Conservation (phyloP, 2,797 vertebrate species). For the Amblyraja radiata region DNA sequence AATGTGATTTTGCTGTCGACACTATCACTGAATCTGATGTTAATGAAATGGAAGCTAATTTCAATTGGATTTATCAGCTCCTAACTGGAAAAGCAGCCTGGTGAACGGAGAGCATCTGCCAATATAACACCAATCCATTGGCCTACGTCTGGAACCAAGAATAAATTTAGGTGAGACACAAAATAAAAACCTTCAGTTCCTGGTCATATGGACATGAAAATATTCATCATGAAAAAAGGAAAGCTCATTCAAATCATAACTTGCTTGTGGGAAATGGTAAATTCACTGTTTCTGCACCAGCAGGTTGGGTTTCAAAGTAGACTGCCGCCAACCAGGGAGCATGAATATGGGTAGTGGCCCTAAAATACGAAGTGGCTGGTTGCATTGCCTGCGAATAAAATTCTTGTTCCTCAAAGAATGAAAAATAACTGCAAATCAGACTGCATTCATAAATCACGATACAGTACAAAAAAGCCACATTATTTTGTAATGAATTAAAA, state of each 20-base stretch:
- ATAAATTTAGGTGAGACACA: background rate
- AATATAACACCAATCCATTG: too few relatives aligned
- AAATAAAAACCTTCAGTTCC: background rate
- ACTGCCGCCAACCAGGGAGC: too few relatives aligned
- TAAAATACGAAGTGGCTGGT: background rate
- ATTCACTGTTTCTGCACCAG: background rate
- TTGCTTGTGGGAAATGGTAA: background rate
- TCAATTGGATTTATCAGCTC: background rate
- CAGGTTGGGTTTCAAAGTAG: background rate
- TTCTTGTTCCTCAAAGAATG: background rate
- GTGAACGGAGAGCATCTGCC: background rate
- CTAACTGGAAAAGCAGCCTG: background rate
- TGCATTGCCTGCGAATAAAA: background rate
- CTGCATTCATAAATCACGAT: background rate
- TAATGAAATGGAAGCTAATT: background rate
- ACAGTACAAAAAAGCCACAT: too few relatives aligned
- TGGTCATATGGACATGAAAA: background rate
- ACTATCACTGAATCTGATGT: background rate
- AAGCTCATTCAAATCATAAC: background rate
- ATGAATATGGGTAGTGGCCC: background rate
- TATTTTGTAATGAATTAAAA: too few relatives aligned
- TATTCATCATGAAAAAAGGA: background rate
- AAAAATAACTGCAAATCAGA: background rate
- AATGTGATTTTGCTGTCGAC: background rate
- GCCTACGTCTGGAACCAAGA: background rate